Conservation (phyloP, 1,140 invertebrate genomes). For the Aphelenchoides fujianensis region DNA sequence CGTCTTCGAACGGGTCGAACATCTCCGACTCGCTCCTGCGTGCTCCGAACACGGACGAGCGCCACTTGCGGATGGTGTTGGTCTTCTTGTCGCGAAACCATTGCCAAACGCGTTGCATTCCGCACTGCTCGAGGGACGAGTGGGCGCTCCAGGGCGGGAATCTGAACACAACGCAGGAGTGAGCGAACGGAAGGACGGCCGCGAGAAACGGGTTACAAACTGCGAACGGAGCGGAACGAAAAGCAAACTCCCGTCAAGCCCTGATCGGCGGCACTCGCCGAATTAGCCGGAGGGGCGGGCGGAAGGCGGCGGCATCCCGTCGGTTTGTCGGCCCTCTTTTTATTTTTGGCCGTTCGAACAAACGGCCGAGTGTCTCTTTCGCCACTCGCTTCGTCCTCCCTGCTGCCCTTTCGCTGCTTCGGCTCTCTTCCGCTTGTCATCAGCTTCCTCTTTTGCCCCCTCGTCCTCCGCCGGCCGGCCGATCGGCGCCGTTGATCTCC, state of each 20-base stretch:
- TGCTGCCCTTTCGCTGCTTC: background rate
- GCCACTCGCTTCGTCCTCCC: background rate
- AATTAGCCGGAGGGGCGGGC: background rate
- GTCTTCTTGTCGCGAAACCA: slow-evolving; percentile 45
- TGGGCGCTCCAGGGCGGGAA: background rate
- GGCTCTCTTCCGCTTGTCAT: background rate
- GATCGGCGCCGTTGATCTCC: background rate
- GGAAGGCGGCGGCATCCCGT: background rate
- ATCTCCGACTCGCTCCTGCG: background rate
- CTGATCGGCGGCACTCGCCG: background rate
- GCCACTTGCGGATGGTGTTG: slow-evolving; percentile 47
- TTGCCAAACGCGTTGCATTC: slow-evolving; percentile 43
- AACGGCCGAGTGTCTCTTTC: background rate
- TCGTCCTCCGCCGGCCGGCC: too few species aligned
- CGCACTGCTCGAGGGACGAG: background rate
- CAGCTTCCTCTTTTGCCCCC: background rate
- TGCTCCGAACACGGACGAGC: slow-evolving; percentile 24
- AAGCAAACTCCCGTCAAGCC: background rate
- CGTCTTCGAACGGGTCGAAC: slow-evolving; percentile 20
- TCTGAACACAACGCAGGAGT: background rate
- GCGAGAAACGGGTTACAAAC: too few species aligned
- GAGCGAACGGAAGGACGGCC: too few species aligned
- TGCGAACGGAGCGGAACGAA: background rate
- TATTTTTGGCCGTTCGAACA: slow-evolving; percentile 2
- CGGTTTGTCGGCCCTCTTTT: background rate